These are phyloP conservation scores for Austrofundulus limnaeus DNA, from an alignment of 2,113 vertebrate species.

Conservation along the genomic window DNA sequence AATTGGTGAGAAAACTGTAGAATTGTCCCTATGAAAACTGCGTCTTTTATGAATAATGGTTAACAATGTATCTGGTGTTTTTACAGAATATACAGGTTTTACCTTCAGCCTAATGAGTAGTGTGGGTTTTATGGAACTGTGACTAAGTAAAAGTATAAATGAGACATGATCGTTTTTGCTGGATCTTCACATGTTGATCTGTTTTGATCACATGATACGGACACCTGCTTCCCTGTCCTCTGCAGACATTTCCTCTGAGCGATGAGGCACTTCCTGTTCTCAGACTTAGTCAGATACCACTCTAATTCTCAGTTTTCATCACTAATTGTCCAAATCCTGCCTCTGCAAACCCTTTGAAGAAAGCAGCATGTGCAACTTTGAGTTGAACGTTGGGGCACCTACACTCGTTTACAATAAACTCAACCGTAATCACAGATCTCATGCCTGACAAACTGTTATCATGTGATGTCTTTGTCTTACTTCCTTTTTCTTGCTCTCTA, in stretches of 20 bases:
- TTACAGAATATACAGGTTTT: too few relatives aligned
- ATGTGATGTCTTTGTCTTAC: slow-evolving; percentile 21
- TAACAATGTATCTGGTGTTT: too few relatives aligned
- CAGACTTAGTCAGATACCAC: slow-evolving; percentile 6
- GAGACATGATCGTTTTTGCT: background rate
- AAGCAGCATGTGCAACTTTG: background rate
- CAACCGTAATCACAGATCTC: background rate
- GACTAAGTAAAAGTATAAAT: background rate
- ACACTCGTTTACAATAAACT: slow-evolving; percentile 13
- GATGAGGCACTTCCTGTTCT: slow-evolving; percentile 34
- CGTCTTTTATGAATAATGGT: too few relatives aligned
- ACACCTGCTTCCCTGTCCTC: slow-evolving; percentile 56
- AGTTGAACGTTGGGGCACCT: background rate
- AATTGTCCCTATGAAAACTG: too few relatives aligned
- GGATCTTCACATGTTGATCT: slow-evolving; percentile 18
- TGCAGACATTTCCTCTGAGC: slow-evolving; percentile 49
- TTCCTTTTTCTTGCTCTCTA: slow-evolving; percentile 16
- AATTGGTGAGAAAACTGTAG: too few relatives aligned
- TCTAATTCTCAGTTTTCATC: slow-evolving; percentile 9
- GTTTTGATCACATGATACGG: slow-evolving; percentile 6
- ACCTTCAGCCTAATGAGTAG: background rate
- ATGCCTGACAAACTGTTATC: too few relatives aligned
- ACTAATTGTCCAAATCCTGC: slow-evolving; percentile 9
- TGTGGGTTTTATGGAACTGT: background rate
- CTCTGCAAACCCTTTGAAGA: slow-evolving; percentile 15